Evolutionary conservation across 2,113 vertebrate species (phyloP).

Genomic region (Pygoscelis antarcticus): DNA sequence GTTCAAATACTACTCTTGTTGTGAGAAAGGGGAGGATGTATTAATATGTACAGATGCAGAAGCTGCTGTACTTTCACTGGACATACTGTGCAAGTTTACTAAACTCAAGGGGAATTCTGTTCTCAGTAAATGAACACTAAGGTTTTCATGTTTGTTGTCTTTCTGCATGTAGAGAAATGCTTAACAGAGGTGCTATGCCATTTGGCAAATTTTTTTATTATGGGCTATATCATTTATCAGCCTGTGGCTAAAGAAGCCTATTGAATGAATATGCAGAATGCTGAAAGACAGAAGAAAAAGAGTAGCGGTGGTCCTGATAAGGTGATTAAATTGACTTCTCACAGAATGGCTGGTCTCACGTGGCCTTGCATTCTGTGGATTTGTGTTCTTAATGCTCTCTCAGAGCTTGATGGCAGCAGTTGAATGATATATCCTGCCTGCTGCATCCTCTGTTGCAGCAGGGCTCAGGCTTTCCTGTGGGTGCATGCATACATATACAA

Average conservation of each 20-base stretch:
- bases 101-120: neutral
- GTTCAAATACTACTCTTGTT: neutral
- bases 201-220: neutral
- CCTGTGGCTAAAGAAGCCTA: neutral
- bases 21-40: neutral
- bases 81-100: neutral
- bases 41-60: neutral
- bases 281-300: neutral
- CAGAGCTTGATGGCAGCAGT: neutral
- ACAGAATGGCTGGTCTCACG: rapidly evolving
- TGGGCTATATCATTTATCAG: neutral
- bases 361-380: neutral
- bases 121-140: neutral
- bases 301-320: neutral
- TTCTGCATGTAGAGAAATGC: neutral
- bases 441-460: neutral
- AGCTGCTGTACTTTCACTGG: neutral
- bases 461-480: neutral
- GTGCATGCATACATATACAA: neutral
- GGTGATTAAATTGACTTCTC: neutral
- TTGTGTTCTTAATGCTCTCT: neutral
- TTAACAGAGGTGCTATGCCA: neutral
- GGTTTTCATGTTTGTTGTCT: neutral
- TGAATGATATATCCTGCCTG: neutral
- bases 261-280: neutral